Evolutionary conservation across 2,797 vertebrate species (phyloP).

Genomic region (Pangasius krempfi): DNA sequence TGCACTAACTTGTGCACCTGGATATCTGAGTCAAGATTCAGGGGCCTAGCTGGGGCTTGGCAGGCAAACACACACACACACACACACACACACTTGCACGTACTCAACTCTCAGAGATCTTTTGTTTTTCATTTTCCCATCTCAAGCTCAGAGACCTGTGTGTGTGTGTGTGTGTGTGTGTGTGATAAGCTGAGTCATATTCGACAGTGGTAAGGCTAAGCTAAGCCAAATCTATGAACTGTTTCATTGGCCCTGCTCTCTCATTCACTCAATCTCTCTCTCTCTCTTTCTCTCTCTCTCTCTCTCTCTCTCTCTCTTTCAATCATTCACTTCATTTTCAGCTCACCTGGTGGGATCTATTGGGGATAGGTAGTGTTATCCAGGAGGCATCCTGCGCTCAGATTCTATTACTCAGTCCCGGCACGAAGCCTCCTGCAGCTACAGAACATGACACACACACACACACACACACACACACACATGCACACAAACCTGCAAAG

Average conservation of each 20-base stretch:
- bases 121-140: neutral
- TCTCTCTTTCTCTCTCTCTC: neutral
- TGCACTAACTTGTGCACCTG: conserved; percentile 50
- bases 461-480: conserved; percentile 16
- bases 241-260: neutral
- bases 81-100: neutral
- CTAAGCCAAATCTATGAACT: conserved; percentile 7
- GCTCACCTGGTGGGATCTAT: conserved; percentile 18
- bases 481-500: neutral
- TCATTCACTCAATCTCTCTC: conserved; percentile 15
- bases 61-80: conserved; percentile 40
- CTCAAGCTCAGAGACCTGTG: neutral
- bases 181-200: conserved; percentile 5
- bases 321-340: conserved; percentile 42
- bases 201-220: conserved; percentile 15
- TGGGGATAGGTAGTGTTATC: conserved; percentile 40
- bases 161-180: neutral
- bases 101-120: neutral
- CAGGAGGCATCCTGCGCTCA: conserved; percentile 36
- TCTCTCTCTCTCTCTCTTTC: conserved; percentile 4
- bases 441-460: neutral
- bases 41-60: conserved; percentile 67
- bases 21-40: conserved; percentile 59
- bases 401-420: conserved; percentile 38
- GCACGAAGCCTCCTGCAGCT: conserved; percentile 36